Evolutionary conservation across 2,113 vertebrate species (phyloP), one percentile per base, ranked within the genome.

Genomic region (Ochotona curzoniae): DNA sequence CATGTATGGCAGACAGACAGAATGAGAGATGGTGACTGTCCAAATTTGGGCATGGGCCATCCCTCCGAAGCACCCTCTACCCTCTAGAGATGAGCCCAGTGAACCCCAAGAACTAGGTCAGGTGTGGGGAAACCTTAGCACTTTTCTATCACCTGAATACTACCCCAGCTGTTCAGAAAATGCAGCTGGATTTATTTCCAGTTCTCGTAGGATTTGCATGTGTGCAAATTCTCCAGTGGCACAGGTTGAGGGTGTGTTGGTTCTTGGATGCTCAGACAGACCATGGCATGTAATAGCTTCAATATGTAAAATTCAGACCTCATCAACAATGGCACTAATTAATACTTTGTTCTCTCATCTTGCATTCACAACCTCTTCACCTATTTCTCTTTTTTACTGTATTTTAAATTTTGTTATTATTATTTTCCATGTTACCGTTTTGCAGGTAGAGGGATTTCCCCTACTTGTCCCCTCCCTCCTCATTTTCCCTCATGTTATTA

Each of bases 131-230:
- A 23, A 7, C 7, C 75, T 78, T 32, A 15, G 35, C 8, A 25
- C 10, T 26, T 26, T 87, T 66, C 32, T 30, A 0, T 30, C 3
- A 30, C 0, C 0, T 1, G 9, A 84, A 67, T 25, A 20, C 2
- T 54, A 20, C 9, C 38, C 30, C 3, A 15, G 21, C 49, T 76
- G 44, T 51, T 64, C 67, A 38, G 79, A 49, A 89, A 35, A 67
- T 1, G 61, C n/a, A 92, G 10, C 20, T 69, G 64, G 35, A 14
- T 8, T 32, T 2, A 25, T 2, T 32, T 20, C 44, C 9, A 47
- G 32, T 66, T 21, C 32, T 32, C 15, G 47, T 32, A 14, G 15
- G 18, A 38, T 25, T 78, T 80, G 70, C 73, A 78, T n/a, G 17
- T 26, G 0, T 63, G 28, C 73, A 26, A 81, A 35, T 74, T 14